phyloP scores from a whole-genome alignment of 1,140 invertebrate species.

The Cherax quadricarinatus region DNA sequence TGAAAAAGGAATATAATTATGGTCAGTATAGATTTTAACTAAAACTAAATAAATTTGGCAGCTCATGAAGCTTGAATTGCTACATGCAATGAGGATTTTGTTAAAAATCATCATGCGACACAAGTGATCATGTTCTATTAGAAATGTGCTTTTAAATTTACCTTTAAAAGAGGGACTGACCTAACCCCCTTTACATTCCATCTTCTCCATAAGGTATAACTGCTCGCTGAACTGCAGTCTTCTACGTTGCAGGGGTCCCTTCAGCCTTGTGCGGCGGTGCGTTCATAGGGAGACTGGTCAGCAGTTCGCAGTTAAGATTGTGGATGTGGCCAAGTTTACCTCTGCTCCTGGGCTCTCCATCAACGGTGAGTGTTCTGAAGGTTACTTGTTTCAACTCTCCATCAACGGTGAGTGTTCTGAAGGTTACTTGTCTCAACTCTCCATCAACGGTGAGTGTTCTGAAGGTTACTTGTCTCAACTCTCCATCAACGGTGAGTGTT shows the following conservation, averaged over 20 bases:
- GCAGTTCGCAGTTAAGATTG: slow-evolving; percentile 98
- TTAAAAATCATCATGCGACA: background rate
- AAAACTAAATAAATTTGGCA: background rate
- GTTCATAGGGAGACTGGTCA: slow-evolving; percentile 95
- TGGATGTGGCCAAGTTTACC: slow-evolving; percentile 98
- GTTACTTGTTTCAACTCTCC: no score
- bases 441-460: no score
- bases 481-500: slow-evolving; percentile 91
- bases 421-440: no score
- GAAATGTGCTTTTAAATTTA: background rate
- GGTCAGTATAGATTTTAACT: no score
- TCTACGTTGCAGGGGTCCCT: slow-evolving; percentile 89
- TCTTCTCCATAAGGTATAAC: background rate
- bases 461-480: slow-evolving; percentile 86
- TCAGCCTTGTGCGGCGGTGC: slow-evolving; percentile 96
- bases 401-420: no score
- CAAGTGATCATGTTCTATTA: background rate
- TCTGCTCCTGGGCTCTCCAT: slow-evolving; percentile 96
- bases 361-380: slow-evolving; percentile 84
- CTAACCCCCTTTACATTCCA: background rate
- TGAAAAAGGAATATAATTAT: no score
- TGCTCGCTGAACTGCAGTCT: background rate
- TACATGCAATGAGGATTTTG: background rate
- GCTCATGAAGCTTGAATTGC: no score
- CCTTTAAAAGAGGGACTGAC: background rate